A percentile compares a stretch with the other conserved stretches of the same genome.
These are phyloP conservation scores for Lucilia sericata DNA, from an alignment of 1,140 invertebrate genomes.

Conservation along the genomic window DNA sequence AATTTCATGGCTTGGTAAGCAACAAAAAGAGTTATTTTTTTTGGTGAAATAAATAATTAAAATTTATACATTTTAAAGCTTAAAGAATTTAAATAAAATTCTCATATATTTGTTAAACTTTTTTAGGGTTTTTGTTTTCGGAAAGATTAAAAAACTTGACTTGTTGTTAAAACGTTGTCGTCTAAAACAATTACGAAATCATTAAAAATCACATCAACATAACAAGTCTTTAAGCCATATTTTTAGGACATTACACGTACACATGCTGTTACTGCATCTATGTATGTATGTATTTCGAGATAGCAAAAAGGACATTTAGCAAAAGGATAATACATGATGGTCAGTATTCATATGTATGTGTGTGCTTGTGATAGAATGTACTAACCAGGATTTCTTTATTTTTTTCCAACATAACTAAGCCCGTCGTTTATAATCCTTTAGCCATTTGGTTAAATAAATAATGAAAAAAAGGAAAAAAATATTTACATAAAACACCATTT, in stretches of 20 bases:
- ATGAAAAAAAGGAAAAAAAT: slow-evolving; percentile 7
- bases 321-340: slow-evolving; percentile 31
- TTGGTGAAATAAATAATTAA: not conserved
- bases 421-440: slow-evolving; percentile 15
- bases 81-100: slow-evolving; percentile 11
- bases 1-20: not conserved
- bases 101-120: not conserved
- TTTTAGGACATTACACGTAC: not conserved
- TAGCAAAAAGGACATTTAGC: not conserved
- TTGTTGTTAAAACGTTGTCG: slow-evolving; percentile 40
- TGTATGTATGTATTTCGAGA: not conserved
- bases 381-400: not conserved
- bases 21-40: not conserved
- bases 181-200: slow-evolving; percentile 68
- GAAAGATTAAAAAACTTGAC: not conserved
- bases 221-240: slow-evolving; percentile 37
- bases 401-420: not conserved
- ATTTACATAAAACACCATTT: slow-evolving; percentile 63
- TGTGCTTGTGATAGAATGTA: not conserved
- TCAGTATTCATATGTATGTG: not conserved
- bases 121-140: not conserved
- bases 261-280: not conserved
- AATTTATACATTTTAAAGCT: not conserved
- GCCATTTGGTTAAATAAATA: slow-evolving; percentile 17
- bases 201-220: slow-evolving; percentile 53